Evolutionary conservation across 2,113 vertebrate genomes (phyloP), one percentile per base, ranked within the genome.

Genomic region (Engystomops pustulosus): DNA sequence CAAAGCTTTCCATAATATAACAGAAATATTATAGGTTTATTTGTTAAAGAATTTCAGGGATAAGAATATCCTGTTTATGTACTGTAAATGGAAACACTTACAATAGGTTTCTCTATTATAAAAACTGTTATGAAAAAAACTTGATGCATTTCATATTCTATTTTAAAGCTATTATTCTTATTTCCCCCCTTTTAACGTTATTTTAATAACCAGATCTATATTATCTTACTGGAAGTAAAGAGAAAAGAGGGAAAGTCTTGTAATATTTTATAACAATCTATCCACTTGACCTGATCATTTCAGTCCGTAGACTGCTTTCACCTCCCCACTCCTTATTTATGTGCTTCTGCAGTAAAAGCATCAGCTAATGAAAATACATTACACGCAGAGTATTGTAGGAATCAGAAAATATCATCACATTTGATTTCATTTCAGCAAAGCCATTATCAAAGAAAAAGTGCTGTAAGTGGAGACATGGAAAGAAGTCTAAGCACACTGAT

Each of bases 361-460:
- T 53, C 45, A 70, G 65, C 65, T 81, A 38, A 70, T 81, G 65
- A 81, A 70, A 70, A 81, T 81, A 81, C 45, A 81, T 81, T 68
- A 69, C 38, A 68, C 30, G 27, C 23, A 23, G 9, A n/a, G 30
- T 67, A 32, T 20, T 68, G 41, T 81, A 20, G 41, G 44, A 14
- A 81, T 69, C 79, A 34, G 45, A 81, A 81, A 53, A 47, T 38
- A 81, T 20, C 49, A 80, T 32, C 27, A 30, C 32, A n/a, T 70
- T 69, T 81, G 18, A 81, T 53, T 70, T 81, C 20, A 53, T 69
- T 32, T 47, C 20, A 44, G 32, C 15, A 53, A 23, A 36, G 36
- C 47, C 49, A 51, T 81, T 70, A 81, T 70, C 45, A 36, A 17
- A 79, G 41, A 45, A 38, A 49, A 34, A 32, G 15, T 45, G 45